phyloP scores from a whole-genome alignment of 2,797 vertebrate species.

The Pogoniulus pusillus region DNA sequence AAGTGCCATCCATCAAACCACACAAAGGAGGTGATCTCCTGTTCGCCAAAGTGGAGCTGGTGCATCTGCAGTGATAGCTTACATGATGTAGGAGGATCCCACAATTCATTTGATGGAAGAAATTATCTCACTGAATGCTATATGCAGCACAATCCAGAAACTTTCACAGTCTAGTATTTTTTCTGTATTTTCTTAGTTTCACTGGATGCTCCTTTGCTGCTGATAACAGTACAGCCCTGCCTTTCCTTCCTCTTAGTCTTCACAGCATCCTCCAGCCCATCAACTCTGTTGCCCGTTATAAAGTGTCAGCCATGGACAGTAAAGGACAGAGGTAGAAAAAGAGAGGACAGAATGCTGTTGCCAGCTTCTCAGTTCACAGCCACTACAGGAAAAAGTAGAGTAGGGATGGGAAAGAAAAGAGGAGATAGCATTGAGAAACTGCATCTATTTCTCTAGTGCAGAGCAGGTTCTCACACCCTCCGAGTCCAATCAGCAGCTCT shows the following conservation, averaged over 20 bases:
- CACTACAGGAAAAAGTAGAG: neutral
- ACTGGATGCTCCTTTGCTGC: neutral
- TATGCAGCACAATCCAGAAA: neutral
- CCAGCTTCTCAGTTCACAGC: neutral
- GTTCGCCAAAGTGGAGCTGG: neutral
- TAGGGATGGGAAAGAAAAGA: neutral
- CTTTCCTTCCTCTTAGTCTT: neutral
- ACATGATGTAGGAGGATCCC: neutral
- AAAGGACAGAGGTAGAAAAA: neutral
- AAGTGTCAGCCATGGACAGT: neutral
- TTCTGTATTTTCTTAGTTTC: neutral
- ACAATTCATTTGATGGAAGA: neutral
- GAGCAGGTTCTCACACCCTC: neutral
- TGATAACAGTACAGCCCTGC: fast-evolving
- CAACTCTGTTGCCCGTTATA: neutral
- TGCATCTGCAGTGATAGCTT: neutral
- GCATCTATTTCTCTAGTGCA: neutral
- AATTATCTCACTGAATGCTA: neutral
- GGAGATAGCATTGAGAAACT: neutral
- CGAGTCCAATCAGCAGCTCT: neutral
- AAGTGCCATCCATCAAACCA: neutral
- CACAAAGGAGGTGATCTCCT: neutral
- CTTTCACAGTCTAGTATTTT: neutral
- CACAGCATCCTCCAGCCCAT: neutral
- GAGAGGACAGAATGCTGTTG: neutral